Conservation (phyloP, 2,797 vertebrate genomes). For the Scarus forsteni region DNA sequence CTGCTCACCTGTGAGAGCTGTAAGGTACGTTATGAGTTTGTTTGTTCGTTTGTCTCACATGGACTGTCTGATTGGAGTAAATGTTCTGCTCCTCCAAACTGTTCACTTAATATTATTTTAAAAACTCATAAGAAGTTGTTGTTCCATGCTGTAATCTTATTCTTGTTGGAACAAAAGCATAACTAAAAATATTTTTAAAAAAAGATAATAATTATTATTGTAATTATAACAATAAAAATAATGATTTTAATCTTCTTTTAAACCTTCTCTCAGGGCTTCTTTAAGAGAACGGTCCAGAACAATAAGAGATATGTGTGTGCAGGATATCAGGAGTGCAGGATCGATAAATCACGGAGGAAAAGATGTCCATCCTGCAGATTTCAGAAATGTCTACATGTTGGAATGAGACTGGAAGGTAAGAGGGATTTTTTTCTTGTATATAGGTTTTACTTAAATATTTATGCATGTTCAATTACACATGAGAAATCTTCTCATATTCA, state of each 20-base stretch:
- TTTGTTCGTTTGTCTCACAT: not conserved
- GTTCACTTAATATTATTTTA: too few relatives aligned
- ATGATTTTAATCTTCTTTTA: not conserved
- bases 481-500: too few relatives aligned
- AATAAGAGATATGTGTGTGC: slow-evolving; percentile 93
- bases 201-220: too few relatives aligned
- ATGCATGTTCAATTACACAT: too few relatives aligned
- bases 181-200: too few relatives aligned
- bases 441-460: too few relatives aligned
- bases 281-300: slow-evolving; percentile 96
- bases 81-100: too few relatives aligned
- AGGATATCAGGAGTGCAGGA: slow-evolving; percentile 90
- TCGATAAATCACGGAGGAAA: slow-evolving; percentile 92
- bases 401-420: slow-evolving; percentile 94
- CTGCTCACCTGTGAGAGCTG: slow-evolving; percentile 86
- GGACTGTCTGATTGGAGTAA: too few relatives aligned
- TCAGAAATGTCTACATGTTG: slow-evolving; percentile 93
- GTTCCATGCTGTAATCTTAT: too few relatives aligned
- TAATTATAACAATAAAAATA: too few relatives aligned
- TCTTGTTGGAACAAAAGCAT: too few relatives aligned
- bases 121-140: too few relatives aligned
- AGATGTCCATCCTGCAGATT: slow-evolving; percentile 94
- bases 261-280: slow-evolving; percentile 87
- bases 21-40: slow-evolving; percentile 63
- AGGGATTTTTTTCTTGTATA: not conserved